Conservation (phyloP, 23 tunicate genomes). For the Trididemnum nubilum region DNA sequence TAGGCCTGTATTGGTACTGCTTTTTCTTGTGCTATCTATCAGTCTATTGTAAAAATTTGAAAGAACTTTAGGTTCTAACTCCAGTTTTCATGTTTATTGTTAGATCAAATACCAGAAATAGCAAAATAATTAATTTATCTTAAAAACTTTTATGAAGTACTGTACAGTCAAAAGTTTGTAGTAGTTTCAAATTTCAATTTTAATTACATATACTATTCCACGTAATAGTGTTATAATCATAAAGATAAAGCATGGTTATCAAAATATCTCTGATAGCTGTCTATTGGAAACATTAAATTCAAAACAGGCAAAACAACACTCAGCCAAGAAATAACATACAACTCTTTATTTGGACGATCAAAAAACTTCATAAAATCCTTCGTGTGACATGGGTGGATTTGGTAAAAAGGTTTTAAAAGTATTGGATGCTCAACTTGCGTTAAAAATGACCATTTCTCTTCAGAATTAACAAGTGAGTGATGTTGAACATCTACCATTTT, state of each 20-base stretch:
- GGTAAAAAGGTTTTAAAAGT: conserved; percentile 44
- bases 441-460: conserved; percentile 63
- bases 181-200: no score
- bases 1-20: no score
- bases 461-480: neutral
- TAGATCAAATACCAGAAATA: no score
- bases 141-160: no score
- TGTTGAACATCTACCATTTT: conserved; percentile 16
- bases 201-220: no score
- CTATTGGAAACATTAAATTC: conserved; percentile 29
- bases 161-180: no score
- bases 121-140: no score
- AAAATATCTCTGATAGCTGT: conserved; percentile 35
- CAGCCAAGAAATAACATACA: conserved; percentile 69
- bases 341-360: neutral
- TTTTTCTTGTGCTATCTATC: no score
- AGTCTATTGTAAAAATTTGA: no score
- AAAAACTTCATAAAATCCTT: conserved; percentile 64
- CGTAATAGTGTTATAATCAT: no score
- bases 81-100: no score
- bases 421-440: conserved; percentile 82
- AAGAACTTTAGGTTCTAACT: no score
- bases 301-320: conserved; percentile 62
- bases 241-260: neutral
- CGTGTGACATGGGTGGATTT: conserved; percentile 87